Conservation (phyloP, 2,113 vertebrate genomes). For the Platysternon megacephalum region DNA sequence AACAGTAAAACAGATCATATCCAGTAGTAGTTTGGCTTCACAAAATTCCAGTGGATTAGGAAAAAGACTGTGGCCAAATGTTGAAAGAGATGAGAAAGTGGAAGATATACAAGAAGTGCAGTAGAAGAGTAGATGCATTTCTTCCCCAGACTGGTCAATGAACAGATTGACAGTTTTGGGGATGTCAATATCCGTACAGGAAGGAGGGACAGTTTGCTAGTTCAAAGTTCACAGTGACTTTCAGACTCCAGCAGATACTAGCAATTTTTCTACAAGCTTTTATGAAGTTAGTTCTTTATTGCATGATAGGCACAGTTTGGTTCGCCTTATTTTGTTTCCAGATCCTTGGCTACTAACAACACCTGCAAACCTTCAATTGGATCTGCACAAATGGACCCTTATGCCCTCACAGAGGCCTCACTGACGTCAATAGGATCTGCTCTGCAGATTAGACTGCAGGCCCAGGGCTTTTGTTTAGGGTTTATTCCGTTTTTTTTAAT, state of each 20-base stretch:
- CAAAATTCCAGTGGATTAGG: background rate
- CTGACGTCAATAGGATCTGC: constrained; percentile 44
- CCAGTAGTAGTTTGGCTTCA: constrained; percentile 5
- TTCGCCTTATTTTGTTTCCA: background rate
- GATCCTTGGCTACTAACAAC: background rate
- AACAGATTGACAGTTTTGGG: background rate
- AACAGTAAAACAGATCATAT: constrained; percentile 36
- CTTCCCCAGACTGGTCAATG: background rate
- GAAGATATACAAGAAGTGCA: background rate
- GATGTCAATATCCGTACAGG: background rate
- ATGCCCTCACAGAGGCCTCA: constrained; percentile 43
- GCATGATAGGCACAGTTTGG: accelerated
- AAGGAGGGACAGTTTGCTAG: background rate
- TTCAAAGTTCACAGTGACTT: background rate
- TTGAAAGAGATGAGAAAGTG: background rate
- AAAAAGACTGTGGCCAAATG: background rate
- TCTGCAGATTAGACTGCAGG: constrained; percentile 19
- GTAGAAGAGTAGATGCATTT: background rate
- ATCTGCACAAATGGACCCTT: constrained; percentile 57
- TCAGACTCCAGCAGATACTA: background rate
- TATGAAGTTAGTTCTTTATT: background rate
- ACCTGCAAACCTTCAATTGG: background rate
- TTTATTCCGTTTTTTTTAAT: background rate
- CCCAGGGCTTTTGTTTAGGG: constrained; percentile 61
- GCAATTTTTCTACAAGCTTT: background rate